These are phyloP conservation scores for Dexiosoma caninum DNA, from an alignment of 2,888 invertebrate genomes.

Conservation along the genomic window DNA sequence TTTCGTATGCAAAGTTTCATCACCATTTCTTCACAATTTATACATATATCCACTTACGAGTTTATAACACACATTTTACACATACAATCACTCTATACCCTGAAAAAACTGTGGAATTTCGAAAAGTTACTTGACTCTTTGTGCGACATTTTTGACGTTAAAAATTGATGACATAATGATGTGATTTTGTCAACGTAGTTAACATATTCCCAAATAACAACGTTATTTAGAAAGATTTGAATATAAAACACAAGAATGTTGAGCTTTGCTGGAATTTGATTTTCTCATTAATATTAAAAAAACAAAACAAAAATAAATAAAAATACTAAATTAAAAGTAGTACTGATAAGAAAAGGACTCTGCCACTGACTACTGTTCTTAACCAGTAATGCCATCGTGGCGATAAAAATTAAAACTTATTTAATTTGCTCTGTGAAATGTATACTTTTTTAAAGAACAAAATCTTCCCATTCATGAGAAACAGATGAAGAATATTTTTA, in stretches of 20 bases:
- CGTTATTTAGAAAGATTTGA: conserved; percentile 40
- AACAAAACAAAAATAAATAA: too few relatives aligned
- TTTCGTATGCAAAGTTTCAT: conserved; percentile 24
- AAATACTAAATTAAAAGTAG: background rate
- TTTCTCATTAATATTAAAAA: conserved; percentile 1
- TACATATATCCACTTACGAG: background rate
- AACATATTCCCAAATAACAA: conserved; percentile 57
- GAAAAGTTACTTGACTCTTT: conserved; percentile 7
- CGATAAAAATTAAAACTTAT: too few relatives aligned
- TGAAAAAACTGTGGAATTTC: conserved; percentile 26
- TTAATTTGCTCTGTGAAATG: too few relatives aligned
- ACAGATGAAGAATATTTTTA: too few relatives aligned
- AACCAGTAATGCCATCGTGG: background rate
- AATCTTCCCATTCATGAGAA: too few relatives aligned
- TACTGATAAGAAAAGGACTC: background rate
- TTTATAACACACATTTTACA: too few relatives aligned
- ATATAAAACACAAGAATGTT: background rate
- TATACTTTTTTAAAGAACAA: too few relatives aligned
- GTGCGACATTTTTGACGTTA: conserved; percentile 61
- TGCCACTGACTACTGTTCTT: background rate
- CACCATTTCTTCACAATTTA: conserved; percentile 6
- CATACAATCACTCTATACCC: background rate
- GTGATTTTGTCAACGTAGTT: conserved; percentile 61
- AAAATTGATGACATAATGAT: conserved; percentile 62
- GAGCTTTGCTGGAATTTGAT: background rate